These are phyloP conservation scores for Sarcophaga bullata DNA, from an alignment of 1,140 invertebrate species.

Conservation along the genomic window DNA sequence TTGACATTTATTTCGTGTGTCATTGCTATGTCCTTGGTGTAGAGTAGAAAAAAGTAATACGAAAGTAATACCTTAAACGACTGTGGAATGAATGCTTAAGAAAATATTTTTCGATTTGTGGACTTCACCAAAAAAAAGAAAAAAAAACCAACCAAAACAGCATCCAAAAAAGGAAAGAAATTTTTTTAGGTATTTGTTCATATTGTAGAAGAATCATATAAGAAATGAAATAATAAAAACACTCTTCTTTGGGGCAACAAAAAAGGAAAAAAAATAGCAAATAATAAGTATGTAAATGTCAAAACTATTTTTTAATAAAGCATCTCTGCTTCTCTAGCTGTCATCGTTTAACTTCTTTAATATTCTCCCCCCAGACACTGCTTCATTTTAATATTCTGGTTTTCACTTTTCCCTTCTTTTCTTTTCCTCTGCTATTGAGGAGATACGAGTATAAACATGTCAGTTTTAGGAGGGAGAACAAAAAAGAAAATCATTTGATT, in stretches of 20 bases:
- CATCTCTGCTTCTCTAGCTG: background rate
- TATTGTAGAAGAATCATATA: background rate
- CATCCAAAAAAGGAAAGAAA: background rate
- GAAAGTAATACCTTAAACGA: background rate
- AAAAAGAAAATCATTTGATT: conserved; percentile 24
- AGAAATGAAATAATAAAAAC: background rate
- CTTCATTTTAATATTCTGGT: background rate
- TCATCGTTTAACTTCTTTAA: background rate
- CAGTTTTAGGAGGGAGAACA: too few species aligned
- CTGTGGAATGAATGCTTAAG: background rate
- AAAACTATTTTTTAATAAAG: conserved; percentile 41
- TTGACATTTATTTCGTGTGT: background rate
- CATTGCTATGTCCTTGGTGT: conserved; percentile 6
- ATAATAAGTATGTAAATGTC: conserved; percentile 37
- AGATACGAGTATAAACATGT: background rate
- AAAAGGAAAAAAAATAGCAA: conserved; percentile 25
- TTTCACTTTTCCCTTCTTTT: background rate
- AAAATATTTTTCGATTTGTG: background rate
- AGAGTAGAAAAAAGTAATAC: background rate
- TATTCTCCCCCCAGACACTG: background rate
- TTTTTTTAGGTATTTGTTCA: conserved; percentile 31
- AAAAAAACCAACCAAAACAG: background rate
- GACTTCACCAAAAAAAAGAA: background rate
- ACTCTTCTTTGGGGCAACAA: background rate
- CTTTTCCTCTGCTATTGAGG: background rate